Conservation (phyloP, 2,113 vertebrate genomes). For the Anas platyrhynchos region DNA sequence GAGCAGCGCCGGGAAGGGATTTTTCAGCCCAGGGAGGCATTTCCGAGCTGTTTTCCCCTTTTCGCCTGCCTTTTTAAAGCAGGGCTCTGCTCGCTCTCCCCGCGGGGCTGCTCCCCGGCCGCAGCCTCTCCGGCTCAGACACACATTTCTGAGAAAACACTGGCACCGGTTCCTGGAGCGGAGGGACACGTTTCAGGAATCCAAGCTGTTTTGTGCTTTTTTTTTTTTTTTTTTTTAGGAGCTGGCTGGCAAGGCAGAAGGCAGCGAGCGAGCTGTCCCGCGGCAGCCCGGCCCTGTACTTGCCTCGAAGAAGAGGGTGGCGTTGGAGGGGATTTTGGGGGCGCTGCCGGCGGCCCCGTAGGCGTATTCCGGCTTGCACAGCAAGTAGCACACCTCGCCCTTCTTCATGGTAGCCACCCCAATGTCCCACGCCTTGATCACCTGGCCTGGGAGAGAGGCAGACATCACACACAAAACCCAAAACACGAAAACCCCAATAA, state of each 20-base stretch:
- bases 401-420: slow-evolving; percentile 91
- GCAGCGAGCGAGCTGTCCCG: background rate
- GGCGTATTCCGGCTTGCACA: slow-evolving; percentile 91
- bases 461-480: background rate
- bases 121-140: slow-evolving; percentile 49
- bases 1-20: background rate
- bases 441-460: slow-evolving; percentile 84
- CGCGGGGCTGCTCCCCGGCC: background rate
- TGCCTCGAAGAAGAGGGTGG: slow-evolving; percentile 90
- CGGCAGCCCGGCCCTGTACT: slow-evolving; percentile 14
- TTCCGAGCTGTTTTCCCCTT: background rate
- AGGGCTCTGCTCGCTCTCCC: background rate
- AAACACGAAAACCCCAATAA: accelerated
- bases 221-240: background rate
- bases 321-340: slow-evolving; percentile 90
- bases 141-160: slow-evolving; percentile 75
- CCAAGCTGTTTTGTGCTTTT: background rate
- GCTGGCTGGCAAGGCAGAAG: background rate
- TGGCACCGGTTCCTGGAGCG: slow-evolving; percentile 60
- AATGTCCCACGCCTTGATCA: slow-evolving; percentile 95
- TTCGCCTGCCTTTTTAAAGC: background rate
- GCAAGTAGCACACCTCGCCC: slow-evolving; percentile 89
- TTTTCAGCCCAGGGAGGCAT: slow-evolving; percentile 24
- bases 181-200: slow-evolving; percentile 76
- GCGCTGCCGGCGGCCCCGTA: slow-evolving; percentile 89